These are phyloP conservation scores for Sebastolobus alascanus DNA, from an alignment of 2,797 vertebrate species.

Conservation along the genomic window DNA sequence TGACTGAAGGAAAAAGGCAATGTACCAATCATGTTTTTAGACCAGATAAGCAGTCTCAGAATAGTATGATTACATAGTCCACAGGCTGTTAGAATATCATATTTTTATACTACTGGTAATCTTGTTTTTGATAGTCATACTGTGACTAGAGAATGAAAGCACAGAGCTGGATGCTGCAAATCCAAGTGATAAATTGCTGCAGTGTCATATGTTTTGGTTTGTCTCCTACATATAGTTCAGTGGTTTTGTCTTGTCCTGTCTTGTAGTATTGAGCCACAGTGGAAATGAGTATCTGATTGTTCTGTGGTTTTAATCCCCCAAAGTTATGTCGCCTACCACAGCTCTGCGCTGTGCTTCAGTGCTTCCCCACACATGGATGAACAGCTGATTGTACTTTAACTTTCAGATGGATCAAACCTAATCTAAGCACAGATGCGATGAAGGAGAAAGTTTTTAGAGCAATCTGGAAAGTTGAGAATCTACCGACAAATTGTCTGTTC, in stretches of 20 bases:
- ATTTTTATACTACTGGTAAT: not conserved
- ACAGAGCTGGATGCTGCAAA: constrained; percentile 5
- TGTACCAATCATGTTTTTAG: not conserved
- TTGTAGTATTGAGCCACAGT: constrained; percentile 36
- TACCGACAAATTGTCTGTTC: not conserved
- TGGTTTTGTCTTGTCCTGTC: constrained; percentile 40
- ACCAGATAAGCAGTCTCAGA: not conserved
- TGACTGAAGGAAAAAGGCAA: not conserved
- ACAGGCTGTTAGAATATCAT: not conserved
- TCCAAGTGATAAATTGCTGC: constrained; percentile 31
- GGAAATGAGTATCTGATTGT: constrained; percentile 54
- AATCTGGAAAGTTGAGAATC: not conserved
- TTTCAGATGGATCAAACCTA: constrained; percentile 51
- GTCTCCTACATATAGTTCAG: constrained; percentile 38
- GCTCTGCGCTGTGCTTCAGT: constrained; percentile 11
- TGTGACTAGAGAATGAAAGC: not conserved
- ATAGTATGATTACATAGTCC: constrained; percentile 7
- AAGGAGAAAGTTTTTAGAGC: constrained; percentile 20
- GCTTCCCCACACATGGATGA: constrained; percentile 45
- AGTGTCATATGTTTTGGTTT: constrained; percentile 26
- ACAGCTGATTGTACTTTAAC: constrained; percentile 48
- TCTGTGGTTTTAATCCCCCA: constrained; percentile 63
- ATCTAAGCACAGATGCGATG: constrained; percentile 23
- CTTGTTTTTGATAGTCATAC: not conserved
- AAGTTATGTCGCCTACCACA: constrained; percentile 51